Evolutionary conservation across 2,797 vertebrate genomes (phyloP).

Genomic region (Austrolebias charrua): DNA sequence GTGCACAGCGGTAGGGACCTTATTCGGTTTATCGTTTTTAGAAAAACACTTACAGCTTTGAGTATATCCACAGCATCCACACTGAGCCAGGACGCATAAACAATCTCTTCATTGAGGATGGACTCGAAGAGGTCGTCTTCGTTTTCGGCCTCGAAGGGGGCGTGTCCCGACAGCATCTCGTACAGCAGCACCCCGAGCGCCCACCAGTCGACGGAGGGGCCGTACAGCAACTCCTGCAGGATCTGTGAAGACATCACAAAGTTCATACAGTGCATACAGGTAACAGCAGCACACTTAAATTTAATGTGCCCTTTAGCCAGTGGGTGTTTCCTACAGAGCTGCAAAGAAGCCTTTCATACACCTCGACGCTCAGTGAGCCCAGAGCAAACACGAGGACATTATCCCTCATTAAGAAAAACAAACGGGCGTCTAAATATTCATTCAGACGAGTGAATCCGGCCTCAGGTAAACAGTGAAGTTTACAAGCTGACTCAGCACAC

Average conservation of each 20-base stretch:
- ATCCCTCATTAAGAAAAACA: conserved; percentile 37
- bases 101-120: conserved; percentile 92
- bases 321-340: conserved; percentile 4
- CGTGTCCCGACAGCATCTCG: conserved; percentile 96
- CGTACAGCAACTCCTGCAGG: conserved; percentile 95
- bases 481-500: conserved; percentile 38
- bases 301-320: conserved; percentile 1
- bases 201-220: conserved; percentile 97
- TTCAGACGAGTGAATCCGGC: conserved; percentile 22
- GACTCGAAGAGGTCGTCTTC: conserved; percentile 98
- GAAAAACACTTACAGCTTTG: conserved; percentile 87
- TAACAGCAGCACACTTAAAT: conserved; percentile 7
- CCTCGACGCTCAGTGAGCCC: conserved; percentile 7
- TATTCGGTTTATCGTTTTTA: too few relatives aligned
- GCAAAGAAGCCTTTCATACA: conserved; percentile 57
- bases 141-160: conserved; percentile 95
- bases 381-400: conserved; percentile 24
- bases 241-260: conserved; percentile 79
- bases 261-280: conserved; percentile 3
- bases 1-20: background rate
- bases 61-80: conserved; percentile 88
- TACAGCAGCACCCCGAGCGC: conserved; percentile 95
- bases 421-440: conserved; percentile 21
- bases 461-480: conserved; percentile 21
- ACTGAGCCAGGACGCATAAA: conserved; percentile 92